Conservation (phyloP, 2,888 invertebrate genomes). For the Trichogramma dendrolimi region DNA sequence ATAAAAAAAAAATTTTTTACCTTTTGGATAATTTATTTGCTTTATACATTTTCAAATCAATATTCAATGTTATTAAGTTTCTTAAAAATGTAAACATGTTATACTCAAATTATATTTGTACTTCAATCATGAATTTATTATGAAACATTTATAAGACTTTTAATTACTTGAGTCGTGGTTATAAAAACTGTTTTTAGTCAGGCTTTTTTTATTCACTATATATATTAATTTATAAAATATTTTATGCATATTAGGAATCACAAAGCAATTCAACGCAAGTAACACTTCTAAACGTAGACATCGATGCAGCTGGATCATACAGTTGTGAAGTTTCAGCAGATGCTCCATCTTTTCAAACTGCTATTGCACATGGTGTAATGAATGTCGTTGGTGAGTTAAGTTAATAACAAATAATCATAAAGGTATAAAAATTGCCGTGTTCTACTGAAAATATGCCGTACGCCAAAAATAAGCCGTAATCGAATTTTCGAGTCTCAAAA, state of each 20-base stretch:
- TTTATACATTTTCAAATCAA: too few relatives aligned
- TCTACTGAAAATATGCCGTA: too few relatives aligned
- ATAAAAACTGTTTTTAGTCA: background rate
- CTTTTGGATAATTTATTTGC: too few relatives aligned
- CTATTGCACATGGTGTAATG: conserved; percentile 43
- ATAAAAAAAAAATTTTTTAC: background rate
- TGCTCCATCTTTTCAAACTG: conserved; percentile 49
- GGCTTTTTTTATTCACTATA: background rate
- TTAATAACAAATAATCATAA: background rate
- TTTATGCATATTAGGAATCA: conserved; percentile 37
- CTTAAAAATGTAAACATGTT: too few relatives aligned
- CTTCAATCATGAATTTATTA: too few relatives aligned
- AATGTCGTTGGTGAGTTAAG: conserved; percentile 45
- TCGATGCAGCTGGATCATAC: conserved; percentile 46
- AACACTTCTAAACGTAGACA: conserved; percentile 41
- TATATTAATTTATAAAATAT: background rate
- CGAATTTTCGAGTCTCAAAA: too few relatives aligned
- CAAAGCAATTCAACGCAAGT: conserved; percentile 49
- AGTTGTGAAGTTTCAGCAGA: conserved; percentile 50
- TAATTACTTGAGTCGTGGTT: background rate
- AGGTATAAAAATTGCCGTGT: background rate
- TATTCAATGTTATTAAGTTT: too few relatives aligned
- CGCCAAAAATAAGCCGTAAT: too few relatives aligned
- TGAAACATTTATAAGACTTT: background rate
- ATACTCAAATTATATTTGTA: too few relatives aligned